phyloP scores from a whole-genome alignment of 2,888 invertebrate genomes.

The Noctua janthina region DNA sequence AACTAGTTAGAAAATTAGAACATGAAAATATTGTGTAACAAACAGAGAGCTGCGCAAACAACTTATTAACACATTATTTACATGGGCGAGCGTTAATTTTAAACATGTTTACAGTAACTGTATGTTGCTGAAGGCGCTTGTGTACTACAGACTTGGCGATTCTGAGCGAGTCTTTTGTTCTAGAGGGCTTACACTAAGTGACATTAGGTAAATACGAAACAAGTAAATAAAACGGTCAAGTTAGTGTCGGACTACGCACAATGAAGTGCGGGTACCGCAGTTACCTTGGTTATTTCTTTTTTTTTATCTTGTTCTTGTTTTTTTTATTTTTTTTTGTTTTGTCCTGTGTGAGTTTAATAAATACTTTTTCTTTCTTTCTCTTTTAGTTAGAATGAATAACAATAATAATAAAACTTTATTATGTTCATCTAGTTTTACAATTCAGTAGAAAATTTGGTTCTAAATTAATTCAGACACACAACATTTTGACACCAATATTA shows the following conservation, averaged over 20 bases:
- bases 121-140: background rate
- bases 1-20: constrained; percentile 69
- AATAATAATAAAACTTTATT: too few relatives aligned
- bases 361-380: too few relatives aligned
- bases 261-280: background rate
- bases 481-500: background rate
- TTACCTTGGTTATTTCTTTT: too few relatives aligned
- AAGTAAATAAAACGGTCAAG: background rate
- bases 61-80: constrained; percentile 77
- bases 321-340: too few relatives aligned
- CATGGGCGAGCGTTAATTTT: constrained; percentile 73
- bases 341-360: too few relatives aligned
- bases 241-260: background rate
- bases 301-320: too few relatives aligned
- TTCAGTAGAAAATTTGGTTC: too few relatives aligned
- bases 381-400: too few relatives aligned
- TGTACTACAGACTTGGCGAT: constrained; percentile 11
- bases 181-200: background rate
- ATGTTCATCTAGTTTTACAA: background rate
- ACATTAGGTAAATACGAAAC: background rate
- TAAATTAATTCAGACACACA: background rate
- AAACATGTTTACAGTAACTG: constrained; percentile 71
- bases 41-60: constrained; percentile 69
- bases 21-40: constrained; percentile 67
- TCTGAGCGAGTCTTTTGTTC: background rate